Evolutionary conservation across 2,113 vertebrate genomes (phyloP), one percentile per base, ranked within the genome.

Genomic region (Malurus alboscapulatus): DNA sequence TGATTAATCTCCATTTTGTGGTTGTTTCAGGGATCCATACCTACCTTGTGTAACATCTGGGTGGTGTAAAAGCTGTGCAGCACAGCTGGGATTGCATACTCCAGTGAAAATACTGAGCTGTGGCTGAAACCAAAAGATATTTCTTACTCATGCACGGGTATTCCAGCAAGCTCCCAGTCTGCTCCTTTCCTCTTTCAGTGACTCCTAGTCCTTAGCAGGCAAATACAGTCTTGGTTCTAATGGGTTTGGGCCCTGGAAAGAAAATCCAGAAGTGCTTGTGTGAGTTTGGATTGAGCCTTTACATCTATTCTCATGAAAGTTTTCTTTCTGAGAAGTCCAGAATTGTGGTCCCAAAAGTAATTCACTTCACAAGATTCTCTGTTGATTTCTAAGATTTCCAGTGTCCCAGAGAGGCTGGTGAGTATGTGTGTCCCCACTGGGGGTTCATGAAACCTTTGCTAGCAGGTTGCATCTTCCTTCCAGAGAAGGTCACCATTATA

Each of bases 351-450:
- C 26, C 32, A 34, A 24, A 55, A 45, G 34, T 32, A 62, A 58
- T 63, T 62, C 9, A 27, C 26, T 58, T 29, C 42, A 38, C 42
- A 32, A 4, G 53, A 14, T 50, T 78, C 51, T 61, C 29, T 25
- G n/a, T 34, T 59, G 30, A 47, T 67, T 83, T 86, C 62, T 53
- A 47, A 51, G 30, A 10, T 73, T 84, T 63, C 38, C 74, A 42
- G 29, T 51, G 65, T 88, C 68, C 26, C 53, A 22, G 12, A 50
- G 55, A 36, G 36, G 48, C 44, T 55, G 2, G 0, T 48, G 48
- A 57, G n/a, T 4, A 0, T 10, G 0, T 10, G 1, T 27, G 30
- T 55, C 36, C 27, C 62, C 62, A 2, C 24, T 67, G 67, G 25
- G 54, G 47, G 45, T 45, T 57, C 12, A 11, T 9, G 32, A 57